A percentile compares a stretch with the other conserved stretches of the same genome.
phyloP scores from a whole-genome alignment of 2,797 vertebrate genomes.

The Tarsius wallacei region DNA sequence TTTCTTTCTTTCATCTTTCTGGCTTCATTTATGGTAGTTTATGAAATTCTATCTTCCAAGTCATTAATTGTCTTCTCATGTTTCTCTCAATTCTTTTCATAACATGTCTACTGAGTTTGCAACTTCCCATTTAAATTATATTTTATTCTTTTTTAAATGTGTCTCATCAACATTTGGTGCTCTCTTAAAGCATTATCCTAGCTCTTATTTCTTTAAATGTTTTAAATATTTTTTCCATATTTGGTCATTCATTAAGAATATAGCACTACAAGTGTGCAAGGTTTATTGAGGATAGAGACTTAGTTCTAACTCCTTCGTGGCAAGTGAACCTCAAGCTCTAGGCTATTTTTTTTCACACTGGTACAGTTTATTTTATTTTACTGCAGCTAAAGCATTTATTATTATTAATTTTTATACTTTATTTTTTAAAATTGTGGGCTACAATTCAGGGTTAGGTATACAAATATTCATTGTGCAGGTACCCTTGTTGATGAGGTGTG shows the following conservation, averaged over 20 bases:
- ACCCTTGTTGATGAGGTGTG: no score
- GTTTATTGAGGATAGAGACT: not conserved
- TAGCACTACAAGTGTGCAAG: not conserved
- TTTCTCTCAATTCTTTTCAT: not conserved
- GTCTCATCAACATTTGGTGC: not conserved
- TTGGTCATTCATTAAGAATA: not conserved
- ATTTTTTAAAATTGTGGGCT: no score
- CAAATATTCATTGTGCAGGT: no score
- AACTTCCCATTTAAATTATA: slow-evolving; percentile 48
- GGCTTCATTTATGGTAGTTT: not conserved
- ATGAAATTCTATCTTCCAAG: not conserved
- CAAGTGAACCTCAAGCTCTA: not conserved
- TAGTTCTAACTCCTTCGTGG: not conserved
- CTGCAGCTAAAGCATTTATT: no score
- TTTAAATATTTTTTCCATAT: not conserved
- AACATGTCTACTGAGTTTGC: not conserved
- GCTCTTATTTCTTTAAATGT: not conserved
- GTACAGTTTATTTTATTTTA: no score
- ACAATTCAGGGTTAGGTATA: no score
- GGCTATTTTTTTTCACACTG: no score
- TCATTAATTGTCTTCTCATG: not conserved
- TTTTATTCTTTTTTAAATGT: slow-evolving; percentile 26
- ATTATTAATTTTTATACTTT: no score
- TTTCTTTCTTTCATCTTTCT: not conserved
- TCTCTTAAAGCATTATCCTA: not conserved